Base-by-base conservation (phyloP, 2,797 vertebrate genomes). In the Myotis planiceps region DNA sequence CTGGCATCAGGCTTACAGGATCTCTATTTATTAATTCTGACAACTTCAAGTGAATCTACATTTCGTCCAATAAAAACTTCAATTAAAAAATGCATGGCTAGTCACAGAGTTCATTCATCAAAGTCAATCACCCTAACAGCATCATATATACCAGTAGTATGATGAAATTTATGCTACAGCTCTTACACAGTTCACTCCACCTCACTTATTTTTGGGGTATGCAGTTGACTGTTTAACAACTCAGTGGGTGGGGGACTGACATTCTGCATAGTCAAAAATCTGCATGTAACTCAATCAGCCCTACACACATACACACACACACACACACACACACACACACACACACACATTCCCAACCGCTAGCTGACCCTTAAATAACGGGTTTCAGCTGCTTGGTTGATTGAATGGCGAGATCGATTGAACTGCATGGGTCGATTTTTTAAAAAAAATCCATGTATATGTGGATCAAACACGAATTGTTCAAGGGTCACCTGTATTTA, bases 21-120 rank as follows among this genome's bases (percentile, higher is more conserved):
- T 95, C 58, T 83, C 47, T 89, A 37, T 85, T 78, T 91, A 82
- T 34, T 90, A 65, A 93, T 88, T 32, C 79, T 92, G 88, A 88
- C 34, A 93, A 72, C 14, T 29, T 27, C 10, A 14, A 53, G 25
- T 66, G 53, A 86, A 90, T 85, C n/a, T 65, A 88, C 34, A 76
- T 88, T 81, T 75, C 72, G 65, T 6, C 88, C 34, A 78, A 53
- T 58, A 96, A 93, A 92, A 49, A 39, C 9, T 55, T 90, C 15
- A 71, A 71, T 88, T 65, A 78, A 88, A 83, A 93, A 72, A 90
- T 42, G 18, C 63, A 78, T 9, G 29, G 25, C n/a, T 76, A 92
- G 9, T 68, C 45, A 78, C 25, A 92, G 15, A 68, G 4, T 63
- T 34, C 19, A 92, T 63, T 96, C 37, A 72, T 69, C 25, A 93